Conservation (phyloP, 2,797 vertebrate species). For the Rhabdophis nuchalis region DNA sequence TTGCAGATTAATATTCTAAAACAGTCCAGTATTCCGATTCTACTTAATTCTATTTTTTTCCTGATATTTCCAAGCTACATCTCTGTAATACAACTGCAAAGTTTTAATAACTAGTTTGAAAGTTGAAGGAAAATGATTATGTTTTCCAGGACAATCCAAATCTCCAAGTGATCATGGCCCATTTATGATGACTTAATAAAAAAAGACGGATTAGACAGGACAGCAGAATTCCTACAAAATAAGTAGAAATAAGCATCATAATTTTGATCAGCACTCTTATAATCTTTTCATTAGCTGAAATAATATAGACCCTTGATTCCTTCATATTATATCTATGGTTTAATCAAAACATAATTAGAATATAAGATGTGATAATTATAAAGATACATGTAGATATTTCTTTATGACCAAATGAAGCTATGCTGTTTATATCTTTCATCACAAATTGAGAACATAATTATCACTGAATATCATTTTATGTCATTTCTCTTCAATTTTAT, state of each 20-base stretch:
- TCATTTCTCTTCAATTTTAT: conserved; percentile 30
- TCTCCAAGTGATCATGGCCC: neutral
- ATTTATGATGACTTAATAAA: neutral
- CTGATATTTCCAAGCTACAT: neutral
- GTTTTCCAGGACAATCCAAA: neutral
- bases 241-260: neutral
- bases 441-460: neutral
- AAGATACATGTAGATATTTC: neutral
- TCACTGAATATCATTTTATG: conserved; percentile 1
- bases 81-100: neutral
- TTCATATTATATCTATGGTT: conserved; percentile 12
- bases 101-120: neutral
- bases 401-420: neutral
- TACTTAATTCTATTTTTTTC: neutral
- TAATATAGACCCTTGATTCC: conserved; percentile 9
- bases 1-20: neutral
- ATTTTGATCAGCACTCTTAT: neutral
- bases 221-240: neutral
- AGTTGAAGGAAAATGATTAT: neutral
- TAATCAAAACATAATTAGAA: neutral
- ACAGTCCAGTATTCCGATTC: neutral
- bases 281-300: neutral
- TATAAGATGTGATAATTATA: neutral
- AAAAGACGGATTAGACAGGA: neutral
- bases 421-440: neutral